These are phyloP conservation scores for Megaptera novaeangliae DNA, from an alignment of 2,113 vertebrate species.

Conservation along the genomic window DNA sequence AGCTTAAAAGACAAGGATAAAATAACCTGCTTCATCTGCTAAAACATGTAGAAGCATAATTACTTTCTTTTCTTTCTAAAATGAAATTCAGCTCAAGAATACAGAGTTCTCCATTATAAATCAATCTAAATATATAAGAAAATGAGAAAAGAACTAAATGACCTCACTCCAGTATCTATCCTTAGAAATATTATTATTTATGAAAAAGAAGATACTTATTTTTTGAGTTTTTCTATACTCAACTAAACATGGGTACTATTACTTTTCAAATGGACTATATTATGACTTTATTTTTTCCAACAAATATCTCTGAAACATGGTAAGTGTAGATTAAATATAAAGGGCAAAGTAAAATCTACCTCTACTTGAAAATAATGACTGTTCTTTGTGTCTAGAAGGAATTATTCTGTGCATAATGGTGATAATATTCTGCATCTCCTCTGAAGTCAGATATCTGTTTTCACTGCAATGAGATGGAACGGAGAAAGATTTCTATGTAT, in stretches of 20 bases:
- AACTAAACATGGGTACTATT: neutral
- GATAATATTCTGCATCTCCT: neutral
- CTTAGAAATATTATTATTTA: neutral
- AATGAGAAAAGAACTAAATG: neutral
- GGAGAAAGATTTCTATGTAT: neutral
- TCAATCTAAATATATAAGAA: neutral
- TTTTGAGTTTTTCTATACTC: neutral
- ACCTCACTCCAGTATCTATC: neutral
- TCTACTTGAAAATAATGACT: neutral
- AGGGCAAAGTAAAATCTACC: neutral
- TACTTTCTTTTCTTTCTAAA: slow-evolving; percentile 14
- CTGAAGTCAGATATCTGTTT: neutral
- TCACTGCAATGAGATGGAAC: neutral
- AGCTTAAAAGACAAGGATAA: slow-evolving; percentile 30
- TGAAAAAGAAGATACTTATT: neutral
- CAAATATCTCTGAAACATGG: neutral
- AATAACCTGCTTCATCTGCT: slow-evolving; percentile 27
- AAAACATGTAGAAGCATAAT: neutral
- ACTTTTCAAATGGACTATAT: neutral
- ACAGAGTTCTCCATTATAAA: neutral
- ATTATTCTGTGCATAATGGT: neutral
- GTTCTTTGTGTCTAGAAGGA: neutral
- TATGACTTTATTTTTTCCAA: neutral
- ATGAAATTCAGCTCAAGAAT: neutral
- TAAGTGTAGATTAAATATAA: neutral